These are phyloP conservation scores for Antheraea assamensis DNA, from an alignment of 2,888 invertebrate genomes.

Conservation along the genomic window DNA sequence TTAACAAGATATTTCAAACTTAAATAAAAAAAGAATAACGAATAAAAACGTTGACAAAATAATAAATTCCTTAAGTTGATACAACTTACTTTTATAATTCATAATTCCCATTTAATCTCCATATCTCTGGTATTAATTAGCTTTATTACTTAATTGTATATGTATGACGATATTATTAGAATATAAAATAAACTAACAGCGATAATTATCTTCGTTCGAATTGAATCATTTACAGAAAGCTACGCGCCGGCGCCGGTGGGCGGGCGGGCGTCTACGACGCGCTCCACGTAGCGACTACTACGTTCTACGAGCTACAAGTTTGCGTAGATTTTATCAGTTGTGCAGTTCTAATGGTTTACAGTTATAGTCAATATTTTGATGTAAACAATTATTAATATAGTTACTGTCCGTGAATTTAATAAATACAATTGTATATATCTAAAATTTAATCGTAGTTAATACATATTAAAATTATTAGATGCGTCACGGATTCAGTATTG, in stretches of 20 bases:
- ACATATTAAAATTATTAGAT: not conserved
- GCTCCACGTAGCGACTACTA: slow-evolving; percentile 64
- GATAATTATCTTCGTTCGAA: not conserved
- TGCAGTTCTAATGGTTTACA: not conserved
- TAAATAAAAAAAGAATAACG: not conserved
- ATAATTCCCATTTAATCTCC: not conserved
- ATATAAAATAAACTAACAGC: not conserved
- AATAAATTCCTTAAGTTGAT: too few relatives aligned
- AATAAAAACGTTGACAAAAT: not conserved
- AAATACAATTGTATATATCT: too few relatives aligned
- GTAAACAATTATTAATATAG: not conserved
- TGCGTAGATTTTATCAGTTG: slow-evolving; percentile 12
- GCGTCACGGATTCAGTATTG: not conserved
- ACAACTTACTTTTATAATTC: slow-evolving; percentile 1
- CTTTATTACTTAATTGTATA: not conserved
- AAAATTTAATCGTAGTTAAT: too few relatives aligned
- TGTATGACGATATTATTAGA: not conserved
- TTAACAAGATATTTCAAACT: too few relatives aligned
- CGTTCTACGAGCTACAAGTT: slow-evolving; percentile 48
- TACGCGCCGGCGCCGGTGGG: slow-evolving; percentile 22
- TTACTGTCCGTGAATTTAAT: not conserved
- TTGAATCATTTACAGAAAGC: slow-evolving; percentile 12
- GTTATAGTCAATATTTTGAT: not conserved
- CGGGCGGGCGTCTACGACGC: slow-evolving; percentile 49
- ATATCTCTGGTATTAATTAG: not conserved